Evolutionary conservation across 2,113 vertebrate species (phyloP), one percentile per base, ranked within the genome.

Genomic region (Hyperoodon ampullatus): DNA sequence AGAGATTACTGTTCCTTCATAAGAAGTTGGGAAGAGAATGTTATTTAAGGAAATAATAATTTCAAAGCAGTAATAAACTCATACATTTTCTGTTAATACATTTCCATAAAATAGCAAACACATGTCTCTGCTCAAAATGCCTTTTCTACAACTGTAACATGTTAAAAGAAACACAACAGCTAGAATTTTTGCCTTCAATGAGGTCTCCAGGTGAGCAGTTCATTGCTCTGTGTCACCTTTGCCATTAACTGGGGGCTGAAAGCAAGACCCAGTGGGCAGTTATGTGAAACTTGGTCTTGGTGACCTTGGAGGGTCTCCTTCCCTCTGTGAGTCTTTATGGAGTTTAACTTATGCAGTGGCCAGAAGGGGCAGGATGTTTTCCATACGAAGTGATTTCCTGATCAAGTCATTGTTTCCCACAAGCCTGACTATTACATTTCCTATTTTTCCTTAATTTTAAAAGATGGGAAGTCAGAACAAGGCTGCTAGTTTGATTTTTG

Each of bases 41-140:
- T 90, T 44, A 42, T 83, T 95, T 78, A 96, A 80, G 26, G 77
- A 94, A 89, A 83, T 82, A 28, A 50, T 74, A 71, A 88, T 83
- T 96, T 63, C 10, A 93, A 85, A 89, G 35, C 14, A 85, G 21
- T 84, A 44, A 88, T 68, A 35, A 10, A 60, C 3, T 81, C 44
- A 23, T 71, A 83, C 1, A 9, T 88, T 82, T 47, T 82, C 7
- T 66, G 47, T 53, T 80, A 87, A 75, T 90, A 55, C 8, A 44
- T 60, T 93, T 95, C 74, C 11, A n/a, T 33, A 84, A 90, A 81
- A 42, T 63, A 85, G 16, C 18, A 75, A 60, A 86, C 11, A 5
- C 8, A 4, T 53, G 13, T 53, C 30, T 93, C 19, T 95, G 30
- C 21, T 93, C 50, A 90, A 4, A 58, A 4, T 83, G 15, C 72